Conservation (phyloP, 1,140 invertebrate genomes). For the Ectropis grisescens region DNA sequence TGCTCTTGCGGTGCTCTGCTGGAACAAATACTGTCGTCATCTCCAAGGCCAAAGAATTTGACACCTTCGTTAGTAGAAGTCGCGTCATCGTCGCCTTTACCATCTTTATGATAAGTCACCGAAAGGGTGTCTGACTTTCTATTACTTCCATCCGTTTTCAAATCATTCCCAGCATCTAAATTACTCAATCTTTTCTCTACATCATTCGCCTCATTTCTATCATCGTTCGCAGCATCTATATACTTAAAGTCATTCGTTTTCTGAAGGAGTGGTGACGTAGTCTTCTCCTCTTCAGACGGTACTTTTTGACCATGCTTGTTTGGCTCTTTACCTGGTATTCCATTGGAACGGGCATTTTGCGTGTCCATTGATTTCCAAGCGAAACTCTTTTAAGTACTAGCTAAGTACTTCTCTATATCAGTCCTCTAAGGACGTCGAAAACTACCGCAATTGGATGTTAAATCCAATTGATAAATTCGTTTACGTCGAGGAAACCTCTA, state of each 20-base stretch:
- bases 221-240: constrained; percentile 39
- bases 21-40: constrained; percentile 66
- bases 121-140: constrained; percentile 26
- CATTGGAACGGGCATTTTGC: constrained; percentile 49
- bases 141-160: constrained; percentile 45
- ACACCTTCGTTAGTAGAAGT: constrained; percentile 59
- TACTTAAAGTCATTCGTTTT: constrained; percentile 42
- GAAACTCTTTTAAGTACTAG: constrained; percentile 37
- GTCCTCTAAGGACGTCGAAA: constrained; percentile 24
- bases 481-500: constrained; percentile 44
- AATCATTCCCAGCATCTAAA: constrained; percentile 51
- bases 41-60: constrained; percentile 64
- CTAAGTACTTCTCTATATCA: constrained; percentile 33
- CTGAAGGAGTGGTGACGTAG: constrained; percentile 49
- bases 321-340: constrained; percentile 49
- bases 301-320: constrained; percentile 46
- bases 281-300: constrained; percentile 63
- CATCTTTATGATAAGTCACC: constrained; percentile 45
- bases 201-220: constrained; percentile 28
- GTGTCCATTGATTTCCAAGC: constrained; percentile 51
- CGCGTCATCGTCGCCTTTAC: constrained; percentile 40
- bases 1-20: constrained; percentile 46
- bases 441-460: constrained; percentile 33
- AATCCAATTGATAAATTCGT: constrained; percentile 26
- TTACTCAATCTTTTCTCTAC: constrained; percentile 34